These are phyloP conservation scores for Euura lappo DNA, from an alignment of 1,140 invertebrate genomes.

Conservation along the genomic window DNA sequence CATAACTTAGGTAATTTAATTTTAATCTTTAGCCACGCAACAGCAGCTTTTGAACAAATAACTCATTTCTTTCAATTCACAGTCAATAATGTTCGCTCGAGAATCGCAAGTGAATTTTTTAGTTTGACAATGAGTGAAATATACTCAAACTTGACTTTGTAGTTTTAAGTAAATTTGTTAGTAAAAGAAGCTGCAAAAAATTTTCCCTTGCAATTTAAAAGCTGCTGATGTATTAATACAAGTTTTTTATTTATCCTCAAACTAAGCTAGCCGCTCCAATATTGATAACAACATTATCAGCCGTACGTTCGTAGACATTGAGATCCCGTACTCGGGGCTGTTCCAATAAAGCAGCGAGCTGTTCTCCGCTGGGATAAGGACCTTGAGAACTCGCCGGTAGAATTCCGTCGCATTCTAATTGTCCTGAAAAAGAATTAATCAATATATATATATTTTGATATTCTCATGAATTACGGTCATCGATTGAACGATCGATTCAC, in stretches of 20 bases:
- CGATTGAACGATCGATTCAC: not conserved
- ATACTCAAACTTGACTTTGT: no score
- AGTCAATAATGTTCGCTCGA: no score
- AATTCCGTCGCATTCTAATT: conserved; percentile 47
- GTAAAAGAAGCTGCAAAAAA: no score
- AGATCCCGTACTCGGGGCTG: conserved; percentile 46
- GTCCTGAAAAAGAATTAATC: conserved; percentile 31
- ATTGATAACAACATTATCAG: conserved; percentile 48
- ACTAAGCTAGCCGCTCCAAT: conserved; percentile 49
- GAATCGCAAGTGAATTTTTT: no score
- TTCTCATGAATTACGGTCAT: not conserved
- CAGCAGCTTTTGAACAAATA: no score
- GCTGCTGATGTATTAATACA: no score
- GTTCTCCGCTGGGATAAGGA: conserved; percentile 41
- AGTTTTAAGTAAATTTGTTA: no score
- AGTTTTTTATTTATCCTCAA: conserved; percentile 19
- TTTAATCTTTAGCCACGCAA: no score
- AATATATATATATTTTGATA: not conserved
- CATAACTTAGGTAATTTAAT: no score
- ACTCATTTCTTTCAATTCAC: no score
- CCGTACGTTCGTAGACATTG: conserved; percentile 42
- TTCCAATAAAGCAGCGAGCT: conserved; percentile 41
- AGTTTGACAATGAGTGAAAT: no score
- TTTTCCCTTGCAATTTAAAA: no score
- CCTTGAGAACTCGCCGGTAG: conserved; percentile 32